These are phyloP conservation scores for Stenichneumon culpator DNA, from an alignment of 2,888 invertebrate species.

Conservation along the genomic window DNA sequence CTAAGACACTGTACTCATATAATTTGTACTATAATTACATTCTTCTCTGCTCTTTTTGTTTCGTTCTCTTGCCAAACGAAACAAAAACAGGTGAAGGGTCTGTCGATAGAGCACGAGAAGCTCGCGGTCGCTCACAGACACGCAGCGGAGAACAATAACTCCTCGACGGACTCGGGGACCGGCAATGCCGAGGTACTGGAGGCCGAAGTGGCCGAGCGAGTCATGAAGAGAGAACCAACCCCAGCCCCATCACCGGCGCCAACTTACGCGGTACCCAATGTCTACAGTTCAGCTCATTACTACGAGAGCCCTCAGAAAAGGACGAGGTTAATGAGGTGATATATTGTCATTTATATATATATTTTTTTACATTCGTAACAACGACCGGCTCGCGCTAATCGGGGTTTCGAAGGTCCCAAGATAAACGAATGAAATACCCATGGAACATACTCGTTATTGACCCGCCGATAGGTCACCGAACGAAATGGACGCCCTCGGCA, in stretches of 20 bases:
- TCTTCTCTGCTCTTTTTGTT: slow-evolving; percentile 25
- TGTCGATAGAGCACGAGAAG: slow-evolving; percentile 91
- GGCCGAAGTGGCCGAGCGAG: slow-evolving; percentile 81
- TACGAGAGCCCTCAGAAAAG: slow-evolving; percentile 83
- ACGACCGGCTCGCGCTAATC: not conserved
- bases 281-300: slow-evolving; percentile 80
- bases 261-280: slow-evolving; percentile 80
- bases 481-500: slow-evolving; percentile 83
- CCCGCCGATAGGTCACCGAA: slow-evolving; percentile 79
- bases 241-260: slow-evolving; percentile 80
- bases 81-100: slow-evolving; percentile 89
- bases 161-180: slow-evolving; percentile 81
- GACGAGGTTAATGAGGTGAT: slow-evolving; percentile 83
- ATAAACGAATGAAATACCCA: not conserved
- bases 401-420: not conserved
- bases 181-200: slow-evolving; percentile 82
- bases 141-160: slow-evolving; percentile 81
- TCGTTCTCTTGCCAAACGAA: slow-evolving; percentile 2
- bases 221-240: slow-evolving; percentile 80
- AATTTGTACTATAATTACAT: slow-evolving; percentile 14
- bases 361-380: not conserved
- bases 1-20: not conserved
- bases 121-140: slow-evolving; percentile 88
- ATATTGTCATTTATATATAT: slow-evolving; percentile 28
- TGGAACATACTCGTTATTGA: not conserved